Evolutionary conservation across 2,113 vertebrate species (phyloP).

Genomic region (Nyctibius bracteatus): DNA sequence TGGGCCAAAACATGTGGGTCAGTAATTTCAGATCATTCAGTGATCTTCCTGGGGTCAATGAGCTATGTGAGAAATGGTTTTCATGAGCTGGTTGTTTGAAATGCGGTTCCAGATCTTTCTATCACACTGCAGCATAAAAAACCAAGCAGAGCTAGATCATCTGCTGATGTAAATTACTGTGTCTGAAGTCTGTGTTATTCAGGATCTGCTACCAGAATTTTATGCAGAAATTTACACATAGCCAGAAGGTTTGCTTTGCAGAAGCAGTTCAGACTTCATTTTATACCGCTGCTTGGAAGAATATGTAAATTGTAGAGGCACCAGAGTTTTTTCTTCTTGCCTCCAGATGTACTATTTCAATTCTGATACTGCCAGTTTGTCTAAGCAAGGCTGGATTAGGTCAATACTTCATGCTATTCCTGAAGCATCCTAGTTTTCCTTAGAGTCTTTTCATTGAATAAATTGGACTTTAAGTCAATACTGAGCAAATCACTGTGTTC

Average conservation of each 20-base stretch:
- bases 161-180: background rate
- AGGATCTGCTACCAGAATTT: background rate
- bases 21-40: background rate
- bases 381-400: slow-evolving; percentile 35
- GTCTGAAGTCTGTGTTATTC: background rate
- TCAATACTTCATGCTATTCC: slow-evolving; percentile 25
- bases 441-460: slow-evolving; percentile 13
- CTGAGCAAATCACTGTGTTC: slow-evolving; percentile 24
- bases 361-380: slow-evolving; percentile 20
- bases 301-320: slow-evolving; percentile 32
- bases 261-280: background rate
- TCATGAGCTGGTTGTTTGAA: background rate
- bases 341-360: slow-evolving; percentile 29
- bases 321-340: slow-evolving; percentile 23
- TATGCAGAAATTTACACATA: slow-evolving; percentile 21
- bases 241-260: slow-evolving; percentile 37
- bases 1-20: background rate
- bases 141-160: background rate
- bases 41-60: background rate
- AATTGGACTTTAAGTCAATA: slow-evolving; percentile 24
- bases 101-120: background rate
- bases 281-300: background rate
- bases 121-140: background rate
- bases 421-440: slow-evolving; percentile 16
- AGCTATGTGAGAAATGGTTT: background rate